Evolutionary conservation across 2,797 vertebrate genomes (phyloP).

Genomic region (Falco berigora): DNA sequence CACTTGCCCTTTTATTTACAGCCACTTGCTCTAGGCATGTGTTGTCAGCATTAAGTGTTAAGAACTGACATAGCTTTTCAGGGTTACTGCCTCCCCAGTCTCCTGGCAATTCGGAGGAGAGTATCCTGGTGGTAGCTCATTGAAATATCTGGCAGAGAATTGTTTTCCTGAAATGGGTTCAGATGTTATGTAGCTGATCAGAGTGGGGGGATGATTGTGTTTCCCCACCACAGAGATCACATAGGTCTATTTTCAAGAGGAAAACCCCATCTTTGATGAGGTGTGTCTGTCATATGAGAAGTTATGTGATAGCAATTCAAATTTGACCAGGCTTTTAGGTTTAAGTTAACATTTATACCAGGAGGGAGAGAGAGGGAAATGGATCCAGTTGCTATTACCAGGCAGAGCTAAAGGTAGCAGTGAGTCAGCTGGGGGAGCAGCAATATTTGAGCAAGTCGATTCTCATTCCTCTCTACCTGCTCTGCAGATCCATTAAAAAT

Average conservation of each 20-base stretch:
- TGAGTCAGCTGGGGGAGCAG: not conserved
- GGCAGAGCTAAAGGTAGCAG: not conserved
- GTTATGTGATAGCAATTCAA: not conserved
- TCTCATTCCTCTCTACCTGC: not conserved
- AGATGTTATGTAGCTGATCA: not conserved
- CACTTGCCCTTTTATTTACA: conserved; percentile 8
- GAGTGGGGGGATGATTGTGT: not conserved
- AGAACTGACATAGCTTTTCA: conserved; percentile 20
- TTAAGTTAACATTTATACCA: not conserved
- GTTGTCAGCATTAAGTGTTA: conserved; percentile 18
- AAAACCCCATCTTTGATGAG: not conserved
- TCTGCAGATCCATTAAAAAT: not conserved
- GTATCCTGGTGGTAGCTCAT: not conserved
- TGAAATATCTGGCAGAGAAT: not conserved
- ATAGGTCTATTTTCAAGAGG: not conserved
- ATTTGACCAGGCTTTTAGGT: not conserved
- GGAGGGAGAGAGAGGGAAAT: not conserved
- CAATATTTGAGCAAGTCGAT: not conserved
- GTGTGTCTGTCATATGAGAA: not conserved
- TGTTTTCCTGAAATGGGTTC: not conserved
- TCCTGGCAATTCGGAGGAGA: not conserved
- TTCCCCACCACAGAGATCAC: not conserved
- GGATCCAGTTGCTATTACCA: not conserved
- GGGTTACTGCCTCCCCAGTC: not conserved
- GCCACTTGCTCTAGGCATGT: not conserved